phyloP scores from a whole-genome alignment of 2,797 vertebrate genomes.

The Takifugu rubripes region DNA sequence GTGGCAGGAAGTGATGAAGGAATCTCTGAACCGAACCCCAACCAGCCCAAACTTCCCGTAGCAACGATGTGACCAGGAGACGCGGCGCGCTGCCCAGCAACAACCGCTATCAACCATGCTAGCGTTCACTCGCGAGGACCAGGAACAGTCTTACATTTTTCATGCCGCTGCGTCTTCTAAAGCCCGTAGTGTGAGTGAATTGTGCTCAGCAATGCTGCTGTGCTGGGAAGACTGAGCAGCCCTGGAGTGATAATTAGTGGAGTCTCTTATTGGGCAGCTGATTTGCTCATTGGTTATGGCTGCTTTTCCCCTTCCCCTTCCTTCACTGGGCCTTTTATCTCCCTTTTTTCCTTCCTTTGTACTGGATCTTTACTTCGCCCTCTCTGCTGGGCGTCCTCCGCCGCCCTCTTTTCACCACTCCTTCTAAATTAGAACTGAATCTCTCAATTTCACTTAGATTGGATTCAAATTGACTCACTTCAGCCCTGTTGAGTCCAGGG shows the following conservation, averaged over 20 bases:
- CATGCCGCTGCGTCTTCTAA: constrained; percentile 26
- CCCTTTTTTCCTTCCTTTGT: constrained; percentile 10
- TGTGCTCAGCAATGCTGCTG: constrained; percentile 29
- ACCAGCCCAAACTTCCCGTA: no score
- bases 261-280: constrained; percentile 46
- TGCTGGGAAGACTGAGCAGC: constrained; percentile 51
- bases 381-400: constrained; percentile 28
- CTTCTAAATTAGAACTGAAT: constrained; percentile 48
- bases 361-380: constrained; percentile 2
- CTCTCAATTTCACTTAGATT: constrained; percentile 28
- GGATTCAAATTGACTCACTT: constrained; percentile 31
- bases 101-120: no score
- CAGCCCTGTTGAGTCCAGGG: constrained; percentile 28
- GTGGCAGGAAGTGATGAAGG: no score
- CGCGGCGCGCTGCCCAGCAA: no score
- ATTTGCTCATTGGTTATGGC: constrained; percentile 46
- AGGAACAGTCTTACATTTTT: constrained; percentile 12
- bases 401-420: constrained; percentile 16
- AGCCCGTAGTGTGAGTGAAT: constrained; percentile 24
- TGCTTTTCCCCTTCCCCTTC: constrained; percentile 9
- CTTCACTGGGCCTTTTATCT: constrained; percentile 31
- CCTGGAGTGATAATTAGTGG: constrained; percentile 69
- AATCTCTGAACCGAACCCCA: no score
- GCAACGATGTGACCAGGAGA: no score
- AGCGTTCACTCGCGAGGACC: no score